Percentiles rank a stretch among this genome's conserved stretches.
phyloP scores from a whole-genome alignment of 2,888 invertebrate genomes.

The Tetrapedia diversipes region DNA sequence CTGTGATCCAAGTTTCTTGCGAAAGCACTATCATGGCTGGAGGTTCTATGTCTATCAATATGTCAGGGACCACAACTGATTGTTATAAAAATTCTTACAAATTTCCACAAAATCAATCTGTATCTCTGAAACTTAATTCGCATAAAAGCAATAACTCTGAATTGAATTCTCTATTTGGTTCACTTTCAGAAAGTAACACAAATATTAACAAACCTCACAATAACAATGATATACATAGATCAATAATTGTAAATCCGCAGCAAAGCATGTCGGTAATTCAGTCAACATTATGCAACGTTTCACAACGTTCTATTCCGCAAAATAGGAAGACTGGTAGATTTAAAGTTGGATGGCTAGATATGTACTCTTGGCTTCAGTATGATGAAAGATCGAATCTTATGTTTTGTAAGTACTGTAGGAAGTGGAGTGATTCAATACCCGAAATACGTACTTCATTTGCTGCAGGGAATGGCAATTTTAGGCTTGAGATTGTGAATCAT shows the following conservation, averaged over 20 bases:
- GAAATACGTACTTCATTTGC: slow-evolving; percentile 91
- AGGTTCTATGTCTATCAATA: slow-evolving; percentile 73
- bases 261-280: slow-evolving; percentile 80
- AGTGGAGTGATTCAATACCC: slow-evolving; percentile 88
- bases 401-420: slow-evolving; percentile 90
- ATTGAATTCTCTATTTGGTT: slow-evolving; percentile 33
- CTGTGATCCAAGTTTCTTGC: slow-evolving; percentile 73
- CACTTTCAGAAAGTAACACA: slow-evolving; percentile 37
- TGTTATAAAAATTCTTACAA: slow-evolving; percentile 47
- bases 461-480: slow-evolving; percentile 90
- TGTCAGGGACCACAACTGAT: slow-evolving; percentile 63
- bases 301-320: slow-evolving; percentile 66
- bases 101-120: slow-evolving; percentile 45
- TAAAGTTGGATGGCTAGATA: slow-evolving; percentile 87
- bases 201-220: slow-evolving; percentile 36
- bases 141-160: slow-evolving; percentile 40
- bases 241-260: slow-evolving; percentile 56
- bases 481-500: slow-evolving; percentile 91
- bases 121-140: slow-evolving; percentile 33
- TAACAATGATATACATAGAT: slow-evolving; percentile 37
- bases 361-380: slow-evolving; percentile 89
- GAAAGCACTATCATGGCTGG: slow-evolving; percentile 76
- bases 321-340: slow-evolving; percentile 87
- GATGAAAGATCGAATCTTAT: slow-evolving; percentile 88
- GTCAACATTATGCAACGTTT: slow-evolving; percentile 64